Evolutionary conservation across 1,140 invertebrate genomes (phyloP), one percentile per base, ranked within the genome.

Genomic region (Scaptomyza montana): DNA sequence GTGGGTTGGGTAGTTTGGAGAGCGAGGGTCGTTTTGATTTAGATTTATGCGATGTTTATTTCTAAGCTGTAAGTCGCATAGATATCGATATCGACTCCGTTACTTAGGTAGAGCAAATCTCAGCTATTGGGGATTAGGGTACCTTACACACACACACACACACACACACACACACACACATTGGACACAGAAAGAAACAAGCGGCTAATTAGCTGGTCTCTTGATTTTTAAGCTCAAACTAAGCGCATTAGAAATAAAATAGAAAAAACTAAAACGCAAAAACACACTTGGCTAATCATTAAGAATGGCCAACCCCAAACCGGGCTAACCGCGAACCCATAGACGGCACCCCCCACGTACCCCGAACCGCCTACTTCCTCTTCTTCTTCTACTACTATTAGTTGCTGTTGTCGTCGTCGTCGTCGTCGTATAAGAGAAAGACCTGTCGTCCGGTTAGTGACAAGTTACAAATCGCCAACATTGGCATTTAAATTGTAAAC

Each of bases 401-500:
- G 30, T 33, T 6, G 30, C 1, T 33, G 30, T 30, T 30, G 21
- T 21, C 2, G n/a, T n/a, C n/a, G n/a, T n/a, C 7, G 30, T 16
- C 16, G 30, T 30, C 2, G 33, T 36, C 7, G 33, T 36, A 36
- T 19, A 59, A 16, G 9, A 59, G 25, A 60, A 8, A 36, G 39
- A 56, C 45, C 33, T 36, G n/a, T 66, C 55, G 54, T 36, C 33
- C 30, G 70, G 10, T 10, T 43, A 57, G 80, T 78, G 81, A 87
- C 82, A 86, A 59, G 60, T 81, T 69, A 86, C 80, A 85, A 85
- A 85, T 85, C 79, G 80, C 53, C 77, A 85, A 85, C 81, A 86
- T 75, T 87, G 81, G 81, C 81, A 78, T 78, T 86, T 86, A 75
- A 81, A 86, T 74, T 87, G 78, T 86, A 86, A 86, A 73, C 74